A percentile compares a stretch with the other conserved stretches of the same genome.
phyloP scores from a whole-genome alignment of 2,797 vertebrate genomes.

The Artibeus jamaicensis region DNA sequence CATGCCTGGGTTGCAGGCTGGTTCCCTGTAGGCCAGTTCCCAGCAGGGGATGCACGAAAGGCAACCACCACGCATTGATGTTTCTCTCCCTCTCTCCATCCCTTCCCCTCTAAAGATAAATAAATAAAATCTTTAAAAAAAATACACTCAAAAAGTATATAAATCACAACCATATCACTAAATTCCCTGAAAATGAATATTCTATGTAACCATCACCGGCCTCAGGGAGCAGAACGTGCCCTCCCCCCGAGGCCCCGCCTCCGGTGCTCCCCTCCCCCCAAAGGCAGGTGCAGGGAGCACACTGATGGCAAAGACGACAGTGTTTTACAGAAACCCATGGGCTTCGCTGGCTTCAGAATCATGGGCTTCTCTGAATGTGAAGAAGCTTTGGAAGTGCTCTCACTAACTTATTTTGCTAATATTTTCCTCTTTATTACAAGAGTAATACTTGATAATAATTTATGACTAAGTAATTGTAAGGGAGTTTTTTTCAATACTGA shows the following conservation, averaged over 20 bases:
- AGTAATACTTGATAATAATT: neutral
- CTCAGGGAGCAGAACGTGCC: fast-evolving
- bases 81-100: no score
- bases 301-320: fast-evolving
- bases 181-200: neutral
- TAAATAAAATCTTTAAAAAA: no score
- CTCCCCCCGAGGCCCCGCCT: fast-evolving
- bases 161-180: neutral
- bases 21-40: no score
- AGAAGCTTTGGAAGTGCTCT: neutral
- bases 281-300: fast-evolving
- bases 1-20: no score
- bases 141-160: neutral
- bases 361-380: neutral
- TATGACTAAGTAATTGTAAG: neutral
- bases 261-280: neutral
- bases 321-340: neutral
- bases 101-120: no score
- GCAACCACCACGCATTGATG: no score
- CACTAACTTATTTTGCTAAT: neutral
- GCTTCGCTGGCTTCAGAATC: neutral
- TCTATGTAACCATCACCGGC: neutral
- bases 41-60: no score
- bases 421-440: neutral
- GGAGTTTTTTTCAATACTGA: neutral